phyloP scores from a whole-genome alignment of 2,888 invertebrate genomes.

The Camptogramma bilineatum region DNA sequence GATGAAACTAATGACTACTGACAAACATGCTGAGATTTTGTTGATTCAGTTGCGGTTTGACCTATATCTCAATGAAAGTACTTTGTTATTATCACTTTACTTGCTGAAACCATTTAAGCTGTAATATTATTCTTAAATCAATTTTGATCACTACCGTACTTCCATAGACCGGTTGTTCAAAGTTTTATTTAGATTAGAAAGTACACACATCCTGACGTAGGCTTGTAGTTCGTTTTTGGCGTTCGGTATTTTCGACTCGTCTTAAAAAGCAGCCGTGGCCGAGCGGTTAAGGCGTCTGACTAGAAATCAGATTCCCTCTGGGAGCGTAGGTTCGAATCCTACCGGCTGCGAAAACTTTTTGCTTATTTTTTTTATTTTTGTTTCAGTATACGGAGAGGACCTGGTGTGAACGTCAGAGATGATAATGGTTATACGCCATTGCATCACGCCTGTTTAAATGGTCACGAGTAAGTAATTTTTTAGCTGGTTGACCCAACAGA shows the following conservation, averaged over 20 bases:
- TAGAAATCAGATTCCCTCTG: slow-evolving; percentile 96
- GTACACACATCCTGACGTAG: background rate
- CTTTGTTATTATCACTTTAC: slow-evolving; percentile 5
- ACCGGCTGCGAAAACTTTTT: slow-evolving; percentile 88
- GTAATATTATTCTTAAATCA: no score
- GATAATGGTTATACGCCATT: slow-evolving; percentile 96
- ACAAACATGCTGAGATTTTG: slow-evolving; percentile 28
- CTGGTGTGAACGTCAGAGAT: slow-evolving; percentile 97
- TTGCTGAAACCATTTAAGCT: background rate
- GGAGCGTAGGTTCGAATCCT: slow-evolving; percentile 96
- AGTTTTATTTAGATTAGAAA: slow-evolving; percentile 3
- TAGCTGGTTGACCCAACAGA: background rate
- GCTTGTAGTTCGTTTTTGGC: background rate
- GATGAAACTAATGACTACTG: slow-evolving; percentile 28
- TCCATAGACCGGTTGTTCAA: no score
- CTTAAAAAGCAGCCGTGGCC: slow-evolving; percentile 89
- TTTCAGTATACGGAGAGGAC: slow-evolving; percentile 93
- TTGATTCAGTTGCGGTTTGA: slow-evolving; percentile 35
- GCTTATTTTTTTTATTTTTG: slow-evolving; percentile 51
- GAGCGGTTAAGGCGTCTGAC: slow-evolving; percentile 96
- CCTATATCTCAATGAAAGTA: slow-evolving; percentile 34
- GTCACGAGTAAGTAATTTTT: slow-evolving; percentile 91
- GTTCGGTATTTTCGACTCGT: slow-evolving; percentile 44
- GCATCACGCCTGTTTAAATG: slow-evolving; percentile 97
- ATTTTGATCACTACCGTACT: no score